phyloP scores from a whole-genome alignment of 92 coral and sea anemone genomes.

The Micromussa lordhowensis region DNA sequence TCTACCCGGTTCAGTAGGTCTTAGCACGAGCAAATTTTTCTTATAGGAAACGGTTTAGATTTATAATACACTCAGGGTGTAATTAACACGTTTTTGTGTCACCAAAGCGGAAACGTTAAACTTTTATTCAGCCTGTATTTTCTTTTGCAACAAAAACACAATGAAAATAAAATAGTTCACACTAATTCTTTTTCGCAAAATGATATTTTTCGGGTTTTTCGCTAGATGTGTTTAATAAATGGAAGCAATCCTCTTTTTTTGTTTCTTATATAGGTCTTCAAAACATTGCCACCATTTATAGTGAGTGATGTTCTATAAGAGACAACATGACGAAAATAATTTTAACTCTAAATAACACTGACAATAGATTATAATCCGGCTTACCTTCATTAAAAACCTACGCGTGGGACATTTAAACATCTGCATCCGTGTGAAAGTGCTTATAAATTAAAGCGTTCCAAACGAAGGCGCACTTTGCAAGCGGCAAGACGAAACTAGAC shows the following conservation, averaged over 20 bases:
- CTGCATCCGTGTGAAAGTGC: background rate
- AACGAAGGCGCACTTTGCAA: background rate
- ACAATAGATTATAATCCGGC: background rate
- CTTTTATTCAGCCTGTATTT: background rate
- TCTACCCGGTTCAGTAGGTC: no score
- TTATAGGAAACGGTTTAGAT: background rate
- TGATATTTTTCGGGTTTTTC: background rate
- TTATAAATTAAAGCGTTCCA: background rate
- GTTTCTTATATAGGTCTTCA: background rate
- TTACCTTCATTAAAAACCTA: background rate
- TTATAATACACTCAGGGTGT: background rate
- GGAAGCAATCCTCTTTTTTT: background rate
- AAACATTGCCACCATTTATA: background rate
- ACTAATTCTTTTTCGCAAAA: background rate
- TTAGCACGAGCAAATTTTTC: background rate
- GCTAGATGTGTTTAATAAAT: background rate
- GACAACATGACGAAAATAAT: background rate
- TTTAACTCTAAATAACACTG: background rate
- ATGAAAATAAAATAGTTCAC: background rate
- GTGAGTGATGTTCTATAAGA: background rate
- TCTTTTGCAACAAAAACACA: background rate
- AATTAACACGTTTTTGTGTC: background rate
- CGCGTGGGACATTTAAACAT: background rate
- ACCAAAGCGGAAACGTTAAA: background rate
- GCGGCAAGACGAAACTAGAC: background rate